These are phyloP conservation scores for Crotalus tigris DNA, from an alignment of 2,113 vertebrate genomes.

Conservation along the genomic window DNA sequence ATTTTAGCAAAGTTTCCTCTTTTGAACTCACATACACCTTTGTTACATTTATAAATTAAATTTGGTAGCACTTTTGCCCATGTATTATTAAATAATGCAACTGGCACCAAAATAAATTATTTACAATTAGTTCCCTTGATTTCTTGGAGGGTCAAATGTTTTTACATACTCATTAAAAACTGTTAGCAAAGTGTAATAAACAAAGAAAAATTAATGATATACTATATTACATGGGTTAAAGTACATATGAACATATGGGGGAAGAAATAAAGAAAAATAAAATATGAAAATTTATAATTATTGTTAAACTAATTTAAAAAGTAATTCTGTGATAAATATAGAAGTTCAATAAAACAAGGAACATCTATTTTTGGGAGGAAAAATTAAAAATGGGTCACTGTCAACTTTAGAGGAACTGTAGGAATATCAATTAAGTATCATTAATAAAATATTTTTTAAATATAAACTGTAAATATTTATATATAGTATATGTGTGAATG, in stretches of 20 bases:
- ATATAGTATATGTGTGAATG: not conserved
- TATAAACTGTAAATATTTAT: not conserved
- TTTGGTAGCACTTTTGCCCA: not conserved
- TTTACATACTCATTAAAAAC: not conserved
- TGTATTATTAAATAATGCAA: not conserved
- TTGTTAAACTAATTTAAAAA: not conserved
- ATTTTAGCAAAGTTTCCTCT: not conserved
- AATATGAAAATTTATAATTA: not conserved
- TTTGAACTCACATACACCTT: not conserved
- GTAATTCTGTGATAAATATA: not conserved
- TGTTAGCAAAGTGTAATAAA: not conserved
- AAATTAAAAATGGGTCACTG: not conserved
- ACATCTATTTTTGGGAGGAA: not conserved
- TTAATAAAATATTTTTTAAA: not conserved
- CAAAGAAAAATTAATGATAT: not conserved
- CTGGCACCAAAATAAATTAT: not conserved
- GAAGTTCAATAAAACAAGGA: not conserved
- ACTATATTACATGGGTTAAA: not conserved
- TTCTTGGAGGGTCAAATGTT: not conserved
- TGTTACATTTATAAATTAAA: not conserved
- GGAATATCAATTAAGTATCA: not conserved
- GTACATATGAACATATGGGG: not conserved
- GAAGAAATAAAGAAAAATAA: not conserved
- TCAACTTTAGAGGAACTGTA: not conserved
- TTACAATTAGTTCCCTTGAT: not conserved